Percentiles rank a stretch among this genome's conserved stretches.
Evolutionary conservation across 2,888 invertebrate genomes (phyloP).

Genomic region (Limnephilus rhombicus): DNA sequence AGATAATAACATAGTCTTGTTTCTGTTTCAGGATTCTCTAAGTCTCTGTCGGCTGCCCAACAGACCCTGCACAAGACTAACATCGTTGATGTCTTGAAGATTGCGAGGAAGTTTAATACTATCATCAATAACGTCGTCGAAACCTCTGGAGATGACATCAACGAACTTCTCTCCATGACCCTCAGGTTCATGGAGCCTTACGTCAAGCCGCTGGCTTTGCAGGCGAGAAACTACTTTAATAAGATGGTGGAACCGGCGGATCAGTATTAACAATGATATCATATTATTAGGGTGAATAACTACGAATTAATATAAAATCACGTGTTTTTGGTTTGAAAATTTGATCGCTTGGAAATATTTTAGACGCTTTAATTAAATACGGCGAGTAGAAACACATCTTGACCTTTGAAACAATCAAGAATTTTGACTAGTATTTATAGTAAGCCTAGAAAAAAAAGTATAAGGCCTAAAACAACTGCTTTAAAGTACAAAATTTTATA

Average conservation of each 20-base stretch:
- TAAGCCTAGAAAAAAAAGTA: too few species aligned
- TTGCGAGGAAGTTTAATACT: background rate
- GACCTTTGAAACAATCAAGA: too few species aligned
- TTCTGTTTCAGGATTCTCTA: background rate
- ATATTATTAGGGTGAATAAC: too few species aligned
- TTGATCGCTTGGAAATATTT: too few species aligned
- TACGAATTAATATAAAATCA: too few species aligned
- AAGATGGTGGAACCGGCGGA: background rate
- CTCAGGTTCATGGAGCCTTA: background rate
- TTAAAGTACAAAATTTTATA: too few species aligned
- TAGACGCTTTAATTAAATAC: too few species aligned
- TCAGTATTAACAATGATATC: background rate
- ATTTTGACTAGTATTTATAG: too few species aligned
- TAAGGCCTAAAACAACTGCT: too few species aligned
- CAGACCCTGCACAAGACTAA: background rate
- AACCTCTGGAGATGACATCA: background rate
- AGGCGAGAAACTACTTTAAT: background rate
- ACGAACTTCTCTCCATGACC: background rate
- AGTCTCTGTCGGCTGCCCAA: background rate
- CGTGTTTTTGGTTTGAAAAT: background rate
- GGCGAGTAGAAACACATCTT: too few species aligned
- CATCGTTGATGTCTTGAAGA: background rate
- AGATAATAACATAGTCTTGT: background rate
- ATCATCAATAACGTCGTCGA: background rate
- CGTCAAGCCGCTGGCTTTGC: background rate